phyloP scores from a whole-genome alignment of 2,888 invertebrate genomes.

The Stenodera caucasica region DNA sequence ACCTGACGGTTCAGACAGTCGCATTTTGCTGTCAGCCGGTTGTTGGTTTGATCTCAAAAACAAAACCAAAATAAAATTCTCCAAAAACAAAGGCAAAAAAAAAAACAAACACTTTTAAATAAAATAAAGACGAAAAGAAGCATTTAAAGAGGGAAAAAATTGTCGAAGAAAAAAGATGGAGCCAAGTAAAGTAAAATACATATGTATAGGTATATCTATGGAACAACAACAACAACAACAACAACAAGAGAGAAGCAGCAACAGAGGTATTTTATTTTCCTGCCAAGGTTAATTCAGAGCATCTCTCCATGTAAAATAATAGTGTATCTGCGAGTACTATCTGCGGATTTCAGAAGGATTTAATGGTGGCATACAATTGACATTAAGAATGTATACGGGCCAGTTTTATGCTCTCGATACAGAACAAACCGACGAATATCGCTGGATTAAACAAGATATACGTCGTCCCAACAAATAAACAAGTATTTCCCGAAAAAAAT shows the following conservation, averaged over 20 bases:
- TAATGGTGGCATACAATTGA: constrained; percentile 50
- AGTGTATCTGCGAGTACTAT: constrained; percentile 52
- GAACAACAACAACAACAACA: constrained; percentile 12
- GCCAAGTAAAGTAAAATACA: neutral
- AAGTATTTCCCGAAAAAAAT: too few species aligned
- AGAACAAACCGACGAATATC: constrained; percentile 6
- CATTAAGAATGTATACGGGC: constrained; percentile 39
- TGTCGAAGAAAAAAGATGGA: neutral
- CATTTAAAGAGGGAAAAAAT: neutral
- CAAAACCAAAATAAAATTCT: neutral
- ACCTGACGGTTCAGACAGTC: constrained; percentile 52
- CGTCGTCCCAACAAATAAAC: too few species aligned
- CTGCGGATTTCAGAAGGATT: constrained; percentile 49
- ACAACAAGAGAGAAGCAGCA: constrained; percentile 32
- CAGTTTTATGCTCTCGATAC: constrained; percentile 14
- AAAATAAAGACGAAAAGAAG: constrained; percentile 9
- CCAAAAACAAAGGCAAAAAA: constrained; percentile 3
- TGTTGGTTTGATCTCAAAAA: constrained; percentile 7
- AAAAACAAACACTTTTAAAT: too few species aligned
- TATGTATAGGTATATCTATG: neutral
- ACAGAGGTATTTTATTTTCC: constrained; percentile 54
- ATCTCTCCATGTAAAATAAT: constrained; percentile 55
- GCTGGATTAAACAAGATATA: constrained; percentile 35
- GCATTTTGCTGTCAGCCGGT: constrained; percentile 55
- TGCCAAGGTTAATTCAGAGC: constrained; percentile 57